Percentiles rank a stretch among this genome's conserved stretches.
Evolutionary conservation across 2,797 vertebrate species (phyloP).

Genomic region (Rallus crepitans): DNA sequence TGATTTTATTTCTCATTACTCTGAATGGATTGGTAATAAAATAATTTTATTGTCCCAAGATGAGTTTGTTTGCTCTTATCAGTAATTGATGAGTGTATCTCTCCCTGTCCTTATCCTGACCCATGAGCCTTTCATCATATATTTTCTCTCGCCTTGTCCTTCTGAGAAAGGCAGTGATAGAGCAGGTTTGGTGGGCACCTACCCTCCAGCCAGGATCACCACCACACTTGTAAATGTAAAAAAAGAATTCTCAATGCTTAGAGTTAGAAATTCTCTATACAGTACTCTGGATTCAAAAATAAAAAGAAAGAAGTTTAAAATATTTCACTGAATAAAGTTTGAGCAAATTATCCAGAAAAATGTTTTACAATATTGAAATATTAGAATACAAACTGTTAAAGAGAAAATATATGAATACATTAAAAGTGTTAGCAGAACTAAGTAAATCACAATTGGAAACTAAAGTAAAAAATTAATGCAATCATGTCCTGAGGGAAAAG

Average conservation of each 20-base stretch:
- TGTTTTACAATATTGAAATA: neutral
- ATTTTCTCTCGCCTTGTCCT: no score
- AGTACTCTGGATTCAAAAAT: neutral
- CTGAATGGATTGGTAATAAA: no score
- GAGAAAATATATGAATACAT: neutral
- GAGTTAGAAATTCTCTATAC: neutral
- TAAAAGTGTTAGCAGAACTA: neutral
- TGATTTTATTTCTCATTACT: no score
- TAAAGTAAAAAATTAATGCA: neutral
- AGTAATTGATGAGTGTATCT: no score
- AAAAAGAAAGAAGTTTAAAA: neutral
- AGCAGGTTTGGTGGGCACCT: no score
- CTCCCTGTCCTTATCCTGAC: no score
- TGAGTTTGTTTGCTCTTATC: no score
- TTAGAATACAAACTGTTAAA: neutral
- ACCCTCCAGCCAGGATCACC: no score
- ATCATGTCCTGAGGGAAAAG: neutral
- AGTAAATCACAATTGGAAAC: neutral
- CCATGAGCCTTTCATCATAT: no score
- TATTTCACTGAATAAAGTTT: neutral
- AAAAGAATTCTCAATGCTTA: accelerated
- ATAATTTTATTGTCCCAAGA: no score
- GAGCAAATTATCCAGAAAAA: neutral
- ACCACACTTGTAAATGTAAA: neutral
- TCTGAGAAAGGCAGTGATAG: no score